These are phyloP conservation scores for Edolisoma coerulescens DNA, from an alignment of 2,113 vertebrate species.

Conservation along the genomic window DNA sequence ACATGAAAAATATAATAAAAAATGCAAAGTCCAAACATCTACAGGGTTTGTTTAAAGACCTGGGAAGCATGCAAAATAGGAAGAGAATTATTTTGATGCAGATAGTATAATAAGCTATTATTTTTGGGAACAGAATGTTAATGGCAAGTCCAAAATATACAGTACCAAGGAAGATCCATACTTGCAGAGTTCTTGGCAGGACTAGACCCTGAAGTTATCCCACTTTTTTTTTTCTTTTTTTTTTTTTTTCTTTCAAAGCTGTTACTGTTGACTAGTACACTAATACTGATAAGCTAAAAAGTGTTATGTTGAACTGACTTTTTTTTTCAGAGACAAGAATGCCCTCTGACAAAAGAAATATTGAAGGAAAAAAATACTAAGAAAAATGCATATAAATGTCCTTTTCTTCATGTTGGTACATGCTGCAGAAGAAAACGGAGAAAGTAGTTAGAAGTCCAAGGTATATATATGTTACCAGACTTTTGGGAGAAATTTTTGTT, in stretches of 20 bases:
- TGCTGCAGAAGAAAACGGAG: not conserved
- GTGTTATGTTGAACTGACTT: not conserved
- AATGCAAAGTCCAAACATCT: not conserved
- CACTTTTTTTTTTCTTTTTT: not conserved
- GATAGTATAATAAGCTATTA: not conserved
- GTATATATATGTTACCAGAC: not conserved
- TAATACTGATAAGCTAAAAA: not conserved
- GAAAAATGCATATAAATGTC: not conserved
- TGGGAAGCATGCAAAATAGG: not conserved
- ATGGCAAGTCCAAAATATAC: not conserved
- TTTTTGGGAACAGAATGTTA: not conserved
- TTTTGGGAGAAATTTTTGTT: not conserved
- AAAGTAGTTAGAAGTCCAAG: not conserved
- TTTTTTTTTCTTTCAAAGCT: not conserved
- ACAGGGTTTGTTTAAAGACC: not conserved
- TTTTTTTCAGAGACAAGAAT: not conserved
- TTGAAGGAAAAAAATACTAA: not conserved
- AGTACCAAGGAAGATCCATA: not conserved
- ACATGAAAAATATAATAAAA: constrained; percentile 6
- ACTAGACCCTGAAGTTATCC: not conserved
- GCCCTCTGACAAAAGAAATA: not conserved
- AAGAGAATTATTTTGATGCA: not conserved
- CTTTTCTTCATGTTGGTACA: not conserved
- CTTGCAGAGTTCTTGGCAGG: not conserved
- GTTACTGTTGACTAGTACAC: not conserved